Base-by-base conservation (phyloP, 2,797 vertebrate species). In the Pangasius mekongensis region DNA sequence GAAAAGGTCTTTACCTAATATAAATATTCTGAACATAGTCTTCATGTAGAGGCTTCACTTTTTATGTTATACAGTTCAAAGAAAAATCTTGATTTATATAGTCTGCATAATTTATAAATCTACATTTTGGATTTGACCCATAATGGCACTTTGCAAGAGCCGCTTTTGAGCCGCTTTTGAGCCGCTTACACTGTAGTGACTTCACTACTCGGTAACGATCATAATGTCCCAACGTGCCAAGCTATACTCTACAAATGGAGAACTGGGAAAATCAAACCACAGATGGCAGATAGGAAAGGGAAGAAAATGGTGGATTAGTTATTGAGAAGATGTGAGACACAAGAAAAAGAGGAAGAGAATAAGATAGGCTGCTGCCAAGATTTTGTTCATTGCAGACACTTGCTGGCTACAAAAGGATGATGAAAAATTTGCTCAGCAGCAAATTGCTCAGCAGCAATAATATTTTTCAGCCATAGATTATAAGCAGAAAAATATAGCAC, bases 381-480 rank as follows among this genome's bases (percentile, higher is more conserved):
- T 90, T 91, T 96, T 95, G 95, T 96, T 96, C 96, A 96, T 96
- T 96, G 96, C 96, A 96, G 96, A 96, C 95, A 94, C 94, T 94
- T 95, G 92, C 92, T 95, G 94, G 94, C 91, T 93, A 87, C 86
- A 91, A 90, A 91, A 90, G 83, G 90, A 91, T 90, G 76, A 93
- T 54, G 89, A 87, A 86, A 85, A 91, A 18, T 88, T 77, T 54
- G 86, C 81, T 86, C 84, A 83, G 80, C 58, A 82, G 80, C 80
- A 82, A 84, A 86, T 78, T 49, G 85, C 78, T 86, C 83, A 80
- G 77, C 54, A 80, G 77, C 81, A 66, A 76, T 84, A 67, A 76
- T 82, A 83, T 83, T 86, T 83, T 87, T 78, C 85, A 86, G 90
- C 89, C 86, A 74, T 84, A 73, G 62, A 85, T 83, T 92, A 85